A percentile compares a stretch with the other conserved stretches of the same genome.
These are phyloP conservation scores for Meandrina meandrites DNA, from an alignment of 92 coral and sea anemone genomes.

Conservation along the genomic window DNA sequence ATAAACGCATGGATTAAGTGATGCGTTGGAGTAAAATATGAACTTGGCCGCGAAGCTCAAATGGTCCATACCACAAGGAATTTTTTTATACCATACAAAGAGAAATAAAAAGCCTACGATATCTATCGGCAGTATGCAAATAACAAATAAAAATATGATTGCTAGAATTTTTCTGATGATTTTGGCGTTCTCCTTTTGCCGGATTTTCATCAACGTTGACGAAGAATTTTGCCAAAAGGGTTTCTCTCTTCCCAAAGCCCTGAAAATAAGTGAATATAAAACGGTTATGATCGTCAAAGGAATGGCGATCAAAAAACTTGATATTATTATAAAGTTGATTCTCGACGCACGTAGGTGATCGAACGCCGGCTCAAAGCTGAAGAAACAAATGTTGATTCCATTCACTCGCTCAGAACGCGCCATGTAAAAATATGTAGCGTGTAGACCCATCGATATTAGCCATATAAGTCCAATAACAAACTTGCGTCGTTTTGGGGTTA, in stretches of 20 bases:
- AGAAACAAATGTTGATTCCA: slow-evolving; percentile 22
- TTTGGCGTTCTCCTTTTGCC: slow-evolving; percentile 29
- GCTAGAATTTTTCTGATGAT: slow-evolving; percentile 23
- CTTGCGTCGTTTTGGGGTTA: slow-evolving; percentile 22
- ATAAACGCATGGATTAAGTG: slow-evolving; percentile 51
- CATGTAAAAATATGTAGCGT: slow-evolving; percentile 35
- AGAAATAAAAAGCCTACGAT: slow-evolving; percentile 12
- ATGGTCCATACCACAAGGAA: slow-evolving; percentile 39
- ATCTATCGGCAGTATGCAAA: slow-evolving; percentile 32
- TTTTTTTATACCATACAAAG: slow-evolving; percentile 1
- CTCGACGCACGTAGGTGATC: slow-evolving; percentile 10
- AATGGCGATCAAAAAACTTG: slow-evolving; percentile 18
- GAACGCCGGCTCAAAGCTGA: slow-evolving; percentile 46
- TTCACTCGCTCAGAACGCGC: not conserved
- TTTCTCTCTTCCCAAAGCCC: slow-evolving; percentile 7
- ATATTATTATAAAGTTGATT: slow-evolving; percentile 6
- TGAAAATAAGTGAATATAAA: slow-evolving; percentile 26
- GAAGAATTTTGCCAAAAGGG: not conserved
- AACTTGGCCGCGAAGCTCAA: slow-evolving; percentile 34
- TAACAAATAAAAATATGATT: slow-evolving; percentile 29
- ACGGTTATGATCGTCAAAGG: slow-evolving; percentile 28
- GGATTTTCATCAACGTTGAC: not conserved
- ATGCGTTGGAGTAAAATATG: slow-evolving; percentile 33
- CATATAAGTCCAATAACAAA: slow-evolving; percentile 48
- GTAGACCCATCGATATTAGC: slow-evolving; percentile 34